These are phyloP conservation scores for Salticus scenicus DNA, from an alignment of 2,888 invertebrate species.

Conservation along the genomic window DNA sequence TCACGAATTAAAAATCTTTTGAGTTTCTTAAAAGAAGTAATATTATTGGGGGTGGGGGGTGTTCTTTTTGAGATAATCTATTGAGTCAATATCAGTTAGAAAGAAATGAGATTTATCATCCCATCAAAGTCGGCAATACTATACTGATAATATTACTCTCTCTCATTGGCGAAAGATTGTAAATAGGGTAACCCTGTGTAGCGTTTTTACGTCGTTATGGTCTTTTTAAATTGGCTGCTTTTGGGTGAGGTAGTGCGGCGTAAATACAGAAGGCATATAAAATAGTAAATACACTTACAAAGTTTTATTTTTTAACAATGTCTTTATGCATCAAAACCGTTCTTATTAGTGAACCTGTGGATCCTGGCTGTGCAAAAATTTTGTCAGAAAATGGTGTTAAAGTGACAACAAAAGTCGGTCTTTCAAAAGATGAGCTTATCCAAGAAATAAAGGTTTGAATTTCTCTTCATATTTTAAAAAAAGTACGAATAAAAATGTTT, in stretches of 20 bases:
- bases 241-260: background rate
- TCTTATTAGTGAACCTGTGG: constrained; percentile 94
- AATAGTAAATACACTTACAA: background rate
- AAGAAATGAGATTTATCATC: too few relatives aligned
- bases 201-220: background rate
- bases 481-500: too few relatives aligned
- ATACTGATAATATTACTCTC: background rate
- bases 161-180: background rate
- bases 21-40: too few relatives aligned
- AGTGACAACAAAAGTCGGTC: constrained; percentile 86
- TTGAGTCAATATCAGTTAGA: too few relatives aligned
- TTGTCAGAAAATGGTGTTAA: constrained; percentile 85
- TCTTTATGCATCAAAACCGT: constrained; percentile 84
- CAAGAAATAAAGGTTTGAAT: constrained; percentile 86
- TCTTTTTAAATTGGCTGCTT: background rate
- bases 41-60: too few relatives aligned
- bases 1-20: too few relatives aligned
- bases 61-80: too few relatives aligned
- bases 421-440: constrained; percentile 86
- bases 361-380: constrained; percentile 88
- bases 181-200: background rate
- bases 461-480: too few relatives aligned
- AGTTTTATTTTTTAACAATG: too few relatives aligned
- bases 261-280: background rate
- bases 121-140: too few relatives aligned